These are phyloP conservation scores for Augochlora pura DNA, from an alignment of 1,140 invertebrate genomes.

Conservation along the genomic window DNA sequence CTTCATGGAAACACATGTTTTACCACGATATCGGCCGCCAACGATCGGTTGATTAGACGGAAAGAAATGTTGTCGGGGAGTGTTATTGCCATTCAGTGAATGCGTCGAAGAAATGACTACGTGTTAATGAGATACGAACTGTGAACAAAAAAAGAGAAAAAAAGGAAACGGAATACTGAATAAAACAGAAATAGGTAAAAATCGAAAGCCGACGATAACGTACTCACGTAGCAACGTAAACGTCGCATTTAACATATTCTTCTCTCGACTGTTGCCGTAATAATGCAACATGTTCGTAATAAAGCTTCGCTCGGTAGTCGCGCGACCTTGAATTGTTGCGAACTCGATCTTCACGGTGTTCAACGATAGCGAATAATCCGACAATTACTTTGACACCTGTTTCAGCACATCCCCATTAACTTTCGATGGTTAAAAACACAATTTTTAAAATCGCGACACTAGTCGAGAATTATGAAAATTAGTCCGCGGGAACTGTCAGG, in stretches of 20 bases:
- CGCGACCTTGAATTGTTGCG: slow-evolving; percentile 52
- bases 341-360: slow-evolving; percentile 31
- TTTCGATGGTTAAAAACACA: neutral
- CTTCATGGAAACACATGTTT: slow-evolving; percentile 40
- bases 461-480: too few species aligned
- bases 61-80: neutral
- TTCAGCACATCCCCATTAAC: neutral
- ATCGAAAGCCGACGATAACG: slow-evolving; percentile 3
- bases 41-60: neutral
- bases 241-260: slow-evolving; percentile 47
- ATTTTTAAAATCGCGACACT: neutral
- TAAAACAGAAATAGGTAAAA: neutral
- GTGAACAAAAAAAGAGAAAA: neutral
- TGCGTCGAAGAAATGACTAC: too few species aligned
- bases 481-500: neutral
- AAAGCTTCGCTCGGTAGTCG: slow-evolving; percentile 51
- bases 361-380: neutral
- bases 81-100: neutral
- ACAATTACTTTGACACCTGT: slow-evolving; percentile 11
- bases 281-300: slow-evolving; percentile 52
- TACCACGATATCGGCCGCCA: slow-evolving; percentile 24
- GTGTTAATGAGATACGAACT: neutral
- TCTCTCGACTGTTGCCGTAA: slow-evolving; percentile 47
- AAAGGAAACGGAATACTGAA: neutral
- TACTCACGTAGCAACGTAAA: slow-evolving; percentile 3